These are phyloP conservation scores for Chiloscyllium plagiosum DNA, from an alignment of 2,113 vertebrate species.

Conservation along the genomic window DNA sequence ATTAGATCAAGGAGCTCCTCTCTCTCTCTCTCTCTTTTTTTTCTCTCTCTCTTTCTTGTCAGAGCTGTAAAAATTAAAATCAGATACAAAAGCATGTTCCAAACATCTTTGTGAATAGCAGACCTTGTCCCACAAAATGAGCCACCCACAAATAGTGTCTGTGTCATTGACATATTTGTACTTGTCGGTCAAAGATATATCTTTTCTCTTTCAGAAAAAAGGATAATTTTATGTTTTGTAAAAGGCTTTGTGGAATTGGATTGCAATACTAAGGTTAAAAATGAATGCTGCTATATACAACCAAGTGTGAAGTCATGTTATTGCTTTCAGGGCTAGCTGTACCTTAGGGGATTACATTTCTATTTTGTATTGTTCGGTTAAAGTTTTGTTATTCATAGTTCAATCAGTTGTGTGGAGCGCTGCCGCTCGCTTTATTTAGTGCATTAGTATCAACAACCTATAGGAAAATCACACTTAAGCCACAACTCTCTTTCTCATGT, in stretches of 20 bases:
- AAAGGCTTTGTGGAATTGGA: constrained; percentile 13
- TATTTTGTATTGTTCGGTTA: constrained; percentile 22
- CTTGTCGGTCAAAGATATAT: constrained; percentile 29
- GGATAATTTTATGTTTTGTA: constrained; percentile 26
- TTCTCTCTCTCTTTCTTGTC: neutral
- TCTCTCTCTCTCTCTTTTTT: neutral
- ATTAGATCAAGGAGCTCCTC: constrained; percentile 43
- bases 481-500: neutral
- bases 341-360: constrained; percentile 33
- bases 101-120: constrained; percentile 15
- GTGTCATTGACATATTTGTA: neutral
- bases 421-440: neutral
- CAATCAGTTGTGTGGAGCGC: constrained; percentile 19
- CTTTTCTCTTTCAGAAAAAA: constrained; percentile 2
- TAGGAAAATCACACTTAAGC: constrained; percentile 29
- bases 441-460: constrained; percentile 7
- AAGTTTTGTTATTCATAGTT: constrained; percentile 33
- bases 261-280: constrained; percentile 24
- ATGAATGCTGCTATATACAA: neutral
- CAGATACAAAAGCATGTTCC: constrained; percentile 28
- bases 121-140: constrained; percentile 20
- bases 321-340: constrained; percentile 27
- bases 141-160: constrained; percentile 10
- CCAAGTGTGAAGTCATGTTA: constrained; percentile 28
- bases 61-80: constrained; percentile 42